Evolutionary conservation across 2,113 vertebrate genomes (phyloP).

Genomic region (Epinephelus fuscoguttatus): DNA sequence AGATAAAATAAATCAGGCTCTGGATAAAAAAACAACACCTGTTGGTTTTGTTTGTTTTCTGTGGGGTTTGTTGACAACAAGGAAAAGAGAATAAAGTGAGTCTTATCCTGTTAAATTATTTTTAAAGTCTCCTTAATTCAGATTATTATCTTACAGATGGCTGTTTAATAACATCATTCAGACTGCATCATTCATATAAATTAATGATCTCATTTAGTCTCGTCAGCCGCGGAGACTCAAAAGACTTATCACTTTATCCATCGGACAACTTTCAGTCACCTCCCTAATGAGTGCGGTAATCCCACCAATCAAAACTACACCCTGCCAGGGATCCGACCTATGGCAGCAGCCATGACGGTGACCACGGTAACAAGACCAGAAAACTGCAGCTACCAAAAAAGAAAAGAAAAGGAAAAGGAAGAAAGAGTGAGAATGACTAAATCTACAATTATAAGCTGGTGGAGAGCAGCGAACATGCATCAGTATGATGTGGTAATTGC

Average conservation of each 20-base stretch:
- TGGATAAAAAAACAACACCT: too few species aligned
- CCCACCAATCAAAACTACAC: constrained; percentile 64
- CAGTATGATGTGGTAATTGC: constrained; percentile 82
- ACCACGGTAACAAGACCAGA: constrained; percentile 70
- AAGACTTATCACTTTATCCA: constrained; percentile 28
- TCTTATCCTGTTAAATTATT: background rate
- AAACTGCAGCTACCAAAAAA: constrained; percentile 49
- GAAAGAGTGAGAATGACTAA: constrained; percentile 58
- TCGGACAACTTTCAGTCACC: constrained; percentile 46
- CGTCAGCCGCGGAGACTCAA: constrained; percentile 5
- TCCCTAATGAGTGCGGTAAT: constrained; percentile 60
- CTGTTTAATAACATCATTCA: constrained; percentile 3
- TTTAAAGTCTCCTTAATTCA: constrained; percentile 4
- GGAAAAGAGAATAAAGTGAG: background rate
- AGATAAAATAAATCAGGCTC: too few species aligned
- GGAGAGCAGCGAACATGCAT: constrained; percentile 71
- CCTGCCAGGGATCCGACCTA: constrained; percentile 53
- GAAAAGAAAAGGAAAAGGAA: constrained; percentile 21
- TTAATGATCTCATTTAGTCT: constrained; percentile 37
- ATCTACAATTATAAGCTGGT: constrained; percentile 79
- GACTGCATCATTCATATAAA: constrained; percentile 3
- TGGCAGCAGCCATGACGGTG: constrained; percentile 66
- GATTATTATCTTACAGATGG: background rate
- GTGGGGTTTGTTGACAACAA: background rate
- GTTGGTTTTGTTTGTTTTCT: background rate